These are phyloP conservation scores for Drosophila putrida DNA, from an alignment of 2,888 invertebrate species.

Conservation along the genomic window DNA sequence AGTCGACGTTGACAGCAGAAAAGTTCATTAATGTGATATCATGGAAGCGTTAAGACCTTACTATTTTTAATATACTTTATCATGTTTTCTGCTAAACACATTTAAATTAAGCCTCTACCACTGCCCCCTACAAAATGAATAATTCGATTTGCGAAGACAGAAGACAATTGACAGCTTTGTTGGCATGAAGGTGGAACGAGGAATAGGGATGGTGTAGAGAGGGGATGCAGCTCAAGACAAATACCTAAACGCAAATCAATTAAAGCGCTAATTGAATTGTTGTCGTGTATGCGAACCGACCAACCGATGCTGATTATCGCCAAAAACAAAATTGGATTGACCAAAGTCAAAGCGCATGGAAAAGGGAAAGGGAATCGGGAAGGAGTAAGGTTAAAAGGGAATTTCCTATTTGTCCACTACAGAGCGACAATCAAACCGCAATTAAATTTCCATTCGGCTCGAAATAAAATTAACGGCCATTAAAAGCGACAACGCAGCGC, in stretches of 20 bases:
- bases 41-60: too few relatives aligned
- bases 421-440: conserved; percentile 53
- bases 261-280: conserved; percentile 68
- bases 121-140: background rate
- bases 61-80: too few relatives aligned
- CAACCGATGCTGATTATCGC: conserved; percentile 56
- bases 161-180: conserved; percentile 14
- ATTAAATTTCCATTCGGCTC: conserved; percentile 63
- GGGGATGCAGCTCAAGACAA: conserved; percentile 30
- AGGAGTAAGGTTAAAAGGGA: background rate
- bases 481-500: conserved; percentile 47
- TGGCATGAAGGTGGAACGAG: background rate
- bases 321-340: conserved; percentile 61
- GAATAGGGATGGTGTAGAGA: background rate
- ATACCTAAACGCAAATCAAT: conserved; percentile 66
- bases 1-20: too few relatives aligned
- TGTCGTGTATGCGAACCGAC: conserved; percentile 20
- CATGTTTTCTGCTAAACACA: background rate
- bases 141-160: conserved; percentile 38
- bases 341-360: conserved; percentile 46
- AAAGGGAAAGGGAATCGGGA: background rate
- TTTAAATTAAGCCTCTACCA: background rate
- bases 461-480: conserved; percentile 66
- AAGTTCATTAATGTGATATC: too few relatives aligned
- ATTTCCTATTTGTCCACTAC: background rate